phyloP scores from a whole-genome alignment of 2,888 invertebrate species.

The Napeogenes sylphis region DNA sequence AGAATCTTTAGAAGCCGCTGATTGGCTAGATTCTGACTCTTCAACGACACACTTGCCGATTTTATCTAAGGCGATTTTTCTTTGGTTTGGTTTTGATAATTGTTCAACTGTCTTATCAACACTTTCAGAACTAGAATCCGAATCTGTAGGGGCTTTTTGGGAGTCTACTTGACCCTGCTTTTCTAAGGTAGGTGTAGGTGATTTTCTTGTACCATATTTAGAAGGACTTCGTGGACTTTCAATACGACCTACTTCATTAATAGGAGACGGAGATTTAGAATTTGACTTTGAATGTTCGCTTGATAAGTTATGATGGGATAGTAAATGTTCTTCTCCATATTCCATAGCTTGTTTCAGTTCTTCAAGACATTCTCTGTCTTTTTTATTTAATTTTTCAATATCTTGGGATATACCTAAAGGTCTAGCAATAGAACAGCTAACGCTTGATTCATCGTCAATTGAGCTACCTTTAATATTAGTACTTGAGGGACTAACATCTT shows the following conservation, averaged over 20 bases:
- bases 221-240: slow-evolving; percentile 70
- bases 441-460: slow-evolving; percentile 84
- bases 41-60: slow-evolving; percentile 70
- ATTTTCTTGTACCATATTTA: slow-evolving; percentile 60
- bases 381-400: slow-evolving; percentile 81
- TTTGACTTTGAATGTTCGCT: slow-evolving; percentile 71
- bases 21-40: slow-evolving; percentile 80
- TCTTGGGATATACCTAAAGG: slow-evolving; percentile 88
- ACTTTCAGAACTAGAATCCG: slow-evolving; percentile 78
- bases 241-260: slow-evolving; percentile 62
- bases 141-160: slow-evolving; percentile 76
- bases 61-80: slow-evolving; percentile 66
- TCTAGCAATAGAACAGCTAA: slow-evolving; percentile 87
- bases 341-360: slow-evolving; percentile 79
- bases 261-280: slow-evolving; percentile 64
- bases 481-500: slow-evolving; percentile 80
- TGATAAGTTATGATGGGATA: slow-evolving; percentile 64
- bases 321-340: slow-evolving; percentile 70
- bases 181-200: slow-evolving; percentile 79
- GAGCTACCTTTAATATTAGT: slow-evolving; percentile 81
- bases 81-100: slow-evolving; percentile 65
- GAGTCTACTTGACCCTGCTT: slow-evolving; percentile 79
- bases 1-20: slow-evolving; percentile 73
- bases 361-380: slow-evolving; percentile 79
- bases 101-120: slow-evolving; percentile 72